phyloP scores from a whole-genome alignment of 2,797 vertebrate species.

The Epinephelus malabaricus region DNA sequence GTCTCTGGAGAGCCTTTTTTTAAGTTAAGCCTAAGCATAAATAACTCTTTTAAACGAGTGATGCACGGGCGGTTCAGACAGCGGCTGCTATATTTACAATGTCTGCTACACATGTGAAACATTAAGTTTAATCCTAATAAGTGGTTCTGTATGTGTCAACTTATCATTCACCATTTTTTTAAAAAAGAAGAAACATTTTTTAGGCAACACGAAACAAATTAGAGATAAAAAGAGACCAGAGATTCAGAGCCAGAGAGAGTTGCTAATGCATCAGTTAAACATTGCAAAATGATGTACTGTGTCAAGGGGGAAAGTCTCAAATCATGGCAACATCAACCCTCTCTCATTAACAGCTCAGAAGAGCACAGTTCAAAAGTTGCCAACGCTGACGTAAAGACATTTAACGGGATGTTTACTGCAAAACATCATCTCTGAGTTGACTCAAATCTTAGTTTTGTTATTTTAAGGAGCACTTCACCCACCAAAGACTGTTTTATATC shows the following conservation, averaged over 20 bases:
- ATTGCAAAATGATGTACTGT: constrained; percentile 18
- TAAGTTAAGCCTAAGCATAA: constrained; percentile 28
- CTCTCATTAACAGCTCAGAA: not conserved
- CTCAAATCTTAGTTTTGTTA: not conserved
- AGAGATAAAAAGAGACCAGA: constrained; percentile 25
- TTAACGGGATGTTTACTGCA: not conserved
- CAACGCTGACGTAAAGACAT: not conserved
- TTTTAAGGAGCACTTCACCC: too few relatives aligned
- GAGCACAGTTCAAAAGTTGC: not conserved
- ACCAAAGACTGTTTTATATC: too few relatives aligned
- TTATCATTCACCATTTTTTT: constrained; percentile 14
- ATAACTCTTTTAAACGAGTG: constrained; percentile 28
- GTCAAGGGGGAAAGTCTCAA: constrained; percentile 18
- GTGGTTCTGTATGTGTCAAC: constrained; percentile 18
- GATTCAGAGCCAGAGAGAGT: constrained; percentile 1
- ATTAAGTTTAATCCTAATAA: constrained; percentile 24
- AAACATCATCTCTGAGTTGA: not conserved
- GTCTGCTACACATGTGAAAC: constrained; percentile 9
- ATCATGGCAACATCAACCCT: not conserved
- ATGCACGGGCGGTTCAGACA: constrained; percentile 11
- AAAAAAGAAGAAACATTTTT: constrained; percentile 23
- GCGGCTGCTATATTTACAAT: constrained; percentile 14
- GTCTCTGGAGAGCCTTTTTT: constrained; percentile 11
- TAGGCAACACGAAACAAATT: constrained; percentile 23
- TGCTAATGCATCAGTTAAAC: constrained; percentile 23